phyloP scores from a whole-genome alignment of 2,797 vertebrate species.

The Meda fulgida region DNA sequence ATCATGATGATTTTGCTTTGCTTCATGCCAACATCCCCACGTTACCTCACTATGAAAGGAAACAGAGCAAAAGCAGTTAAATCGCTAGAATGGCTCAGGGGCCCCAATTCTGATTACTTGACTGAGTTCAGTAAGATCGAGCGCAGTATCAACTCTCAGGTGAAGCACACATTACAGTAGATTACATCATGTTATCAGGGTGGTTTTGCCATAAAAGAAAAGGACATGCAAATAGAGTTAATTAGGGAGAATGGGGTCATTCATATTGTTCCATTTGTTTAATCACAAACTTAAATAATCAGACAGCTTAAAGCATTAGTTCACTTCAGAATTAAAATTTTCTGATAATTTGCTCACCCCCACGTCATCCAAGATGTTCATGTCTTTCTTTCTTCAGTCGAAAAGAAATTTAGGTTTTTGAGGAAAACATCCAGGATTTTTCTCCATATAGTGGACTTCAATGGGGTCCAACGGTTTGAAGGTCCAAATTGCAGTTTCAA shows the following conservation, averaged over 20 bases:
- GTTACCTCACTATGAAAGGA: conserved; percentile 87
- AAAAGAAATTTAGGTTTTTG: too few species aligned
- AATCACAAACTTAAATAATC: background rate
- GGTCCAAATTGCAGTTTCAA: too few species aligned
- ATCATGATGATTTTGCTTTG: conserved; percentile 84
- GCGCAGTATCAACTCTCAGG: conserved; percentile 78
- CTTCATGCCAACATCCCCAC: conserved; percentile 92
- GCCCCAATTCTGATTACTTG: conserved; percentile 72
- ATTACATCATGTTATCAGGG: background rate
- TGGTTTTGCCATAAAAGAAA: background rate
- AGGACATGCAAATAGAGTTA: background rate
- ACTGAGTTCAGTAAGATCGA: conserved; percentile 81
- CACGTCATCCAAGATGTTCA: too few species aligned
- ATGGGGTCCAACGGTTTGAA: too few species aligned
- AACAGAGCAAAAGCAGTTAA: conserved; percentile 76
- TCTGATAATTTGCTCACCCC: too few species aligned
- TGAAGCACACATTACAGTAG: conserved; percentile 57
- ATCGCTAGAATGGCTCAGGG: conserved; percentile 87
- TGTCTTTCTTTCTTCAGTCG: too few species aligned
- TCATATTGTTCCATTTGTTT: background rate
- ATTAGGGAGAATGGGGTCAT: too few species aligned
- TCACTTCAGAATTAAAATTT: too few species aligned
- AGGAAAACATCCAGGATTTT: too few species aligned
- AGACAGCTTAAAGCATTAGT: background rate
- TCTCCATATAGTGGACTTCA: too few species aligned